A percentile compares a stretch with the other conserved stretches of the same genome.
These are phyloP conservation scores for Mystacornis crossleyi DNA, from an alignment of 2,113 vertebrate genomes.

Conservation along the genomic window DNA sequence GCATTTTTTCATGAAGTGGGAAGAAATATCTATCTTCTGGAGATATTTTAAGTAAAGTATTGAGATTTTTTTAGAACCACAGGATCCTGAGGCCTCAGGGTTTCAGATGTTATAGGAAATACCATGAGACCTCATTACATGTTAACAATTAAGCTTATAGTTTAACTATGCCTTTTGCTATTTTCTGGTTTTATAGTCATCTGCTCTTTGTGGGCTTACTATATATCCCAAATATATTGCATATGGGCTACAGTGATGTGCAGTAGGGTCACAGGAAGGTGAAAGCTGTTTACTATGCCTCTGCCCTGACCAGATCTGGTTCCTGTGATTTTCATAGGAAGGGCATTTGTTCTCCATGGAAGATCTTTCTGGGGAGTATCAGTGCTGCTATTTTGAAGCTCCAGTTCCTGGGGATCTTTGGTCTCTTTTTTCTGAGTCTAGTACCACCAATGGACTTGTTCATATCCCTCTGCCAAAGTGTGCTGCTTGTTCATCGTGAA, in stretches of 20 bases:
- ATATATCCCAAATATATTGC: neutral
- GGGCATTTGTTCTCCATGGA: neutral
- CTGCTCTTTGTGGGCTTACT: neutral
- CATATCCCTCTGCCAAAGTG: neutral
- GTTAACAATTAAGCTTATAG: neutral
- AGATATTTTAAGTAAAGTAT: neutral
- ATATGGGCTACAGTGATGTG: neutral
- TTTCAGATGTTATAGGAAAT: slow-evolving; percentile 13
- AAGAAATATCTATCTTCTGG: neutral
- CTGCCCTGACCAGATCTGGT: neutral
- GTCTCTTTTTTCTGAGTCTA: neutral
- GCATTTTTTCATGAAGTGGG: neutral
- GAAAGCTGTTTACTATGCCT: slow-evolving; percentile 7
- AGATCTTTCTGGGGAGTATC: neutral
- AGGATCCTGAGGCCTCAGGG: neutral
- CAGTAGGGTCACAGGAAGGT: slow-evolving; percentile 24
- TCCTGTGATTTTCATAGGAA: slow-evolving; percentile 4
- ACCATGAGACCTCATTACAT: neutral
- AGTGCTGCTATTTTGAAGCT: neutral
- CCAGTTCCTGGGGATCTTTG: neutral
- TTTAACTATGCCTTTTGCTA: slow-evolving; percentile 3
- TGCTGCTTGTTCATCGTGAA: neutral
- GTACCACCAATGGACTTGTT: neutral
- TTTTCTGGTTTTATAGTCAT: slow-evolving; percentile 26
- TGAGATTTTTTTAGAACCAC: neutral